Conservation (phyloP, 2,888 invertebrate species). For the Phorcus lineatus region DNA sequence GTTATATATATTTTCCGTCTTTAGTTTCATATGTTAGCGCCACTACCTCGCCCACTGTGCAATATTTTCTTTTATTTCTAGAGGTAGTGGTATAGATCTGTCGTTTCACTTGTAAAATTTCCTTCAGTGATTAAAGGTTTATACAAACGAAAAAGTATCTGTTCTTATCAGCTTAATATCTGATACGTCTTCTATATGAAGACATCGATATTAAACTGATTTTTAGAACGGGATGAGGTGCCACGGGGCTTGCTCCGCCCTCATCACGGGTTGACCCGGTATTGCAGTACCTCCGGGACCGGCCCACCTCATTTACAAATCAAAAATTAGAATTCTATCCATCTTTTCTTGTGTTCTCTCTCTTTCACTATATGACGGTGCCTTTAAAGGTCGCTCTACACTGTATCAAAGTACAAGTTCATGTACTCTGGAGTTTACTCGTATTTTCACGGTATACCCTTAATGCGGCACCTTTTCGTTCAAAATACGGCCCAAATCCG, state of each 20-base stretch:
- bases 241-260: slow-evolving; percentile 31
- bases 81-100: too few relatives aligned
- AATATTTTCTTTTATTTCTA: too few relatives aligned
- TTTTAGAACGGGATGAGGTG: slow-evolving; percentile 64
- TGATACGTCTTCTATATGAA: slow-evolving; percentile 79
- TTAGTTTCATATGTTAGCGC: too few relatives aligned
- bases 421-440: too few relatives aligned
- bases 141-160: background rate
- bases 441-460: too few relatives aligned
- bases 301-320: background rate
- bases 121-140: too few relatives aligned
- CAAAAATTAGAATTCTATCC: background rate
- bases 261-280: slow-evolving; percentile 79
- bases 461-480: too few relatives aligned
- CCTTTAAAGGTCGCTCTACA: background rate
- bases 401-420: background rate
- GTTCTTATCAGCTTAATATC: slow-evolving; percentile 79
- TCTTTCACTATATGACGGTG: background rate
- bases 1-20: too few relatives aligned
- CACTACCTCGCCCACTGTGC: too few relatives aligned
- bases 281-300: slow-evolving; percentile 63
- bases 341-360: background rate
- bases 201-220: slow-evolving; percentile 57
- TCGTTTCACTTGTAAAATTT: too few relatives aligned
- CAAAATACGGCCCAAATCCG: too few relatives aligned